Conservation (phyloP, 2,797 vertebrate species). For the Xyrichtys novacula region DNA sequence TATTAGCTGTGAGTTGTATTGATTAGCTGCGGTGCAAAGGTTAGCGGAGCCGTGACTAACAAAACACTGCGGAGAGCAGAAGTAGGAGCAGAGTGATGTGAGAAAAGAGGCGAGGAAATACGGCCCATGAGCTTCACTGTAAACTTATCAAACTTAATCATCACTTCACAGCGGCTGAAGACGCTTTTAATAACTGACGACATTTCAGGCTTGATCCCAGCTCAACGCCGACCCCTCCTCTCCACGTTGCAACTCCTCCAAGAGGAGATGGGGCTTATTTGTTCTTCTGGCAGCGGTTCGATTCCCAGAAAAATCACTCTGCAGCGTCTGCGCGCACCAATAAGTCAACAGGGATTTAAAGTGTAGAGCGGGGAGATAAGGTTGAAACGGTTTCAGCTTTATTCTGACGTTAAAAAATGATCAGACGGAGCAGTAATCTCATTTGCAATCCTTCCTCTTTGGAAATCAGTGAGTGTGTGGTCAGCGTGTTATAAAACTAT, state of each 20-base stretch:
- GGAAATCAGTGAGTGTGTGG: slow-evolving; percentile 30
- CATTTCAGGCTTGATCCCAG: slow-evolving; percentile 37
- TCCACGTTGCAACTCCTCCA: slow-evolving; percentile 29
- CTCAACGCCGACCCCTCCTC: slow-evolving; percentile 38
- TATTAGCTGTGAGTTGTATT: slow-evolving; percentile 74
- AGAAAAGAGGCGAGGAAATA: slow-evolving; percentile 22
- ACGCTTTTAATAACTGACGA: slow-evolving; percentile 27
- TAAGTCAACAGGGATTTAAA: slow-evolving; percentile 53
- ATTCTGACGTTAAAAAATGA: slow-evolving; percentile 33
- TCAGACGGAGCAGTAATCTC: slow-evolving; percentile 26
- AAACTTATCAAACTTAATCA: slow-evolving; percentile 49
- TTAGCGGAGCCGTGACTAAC: slow-evolving; percentile 45
- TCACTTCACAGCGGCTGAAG: slow-evolving; percentile 16
- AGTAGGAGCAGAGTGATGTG: slow-evolving; percentile 24
- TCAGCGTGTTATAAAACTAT: slow-evolving; percentile 33
- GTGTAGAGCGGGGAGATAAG: slow-evolving; percentile 45
- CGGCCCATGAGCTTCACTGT: slow-evolving; percentile 28
- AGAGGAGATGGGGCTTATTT: slow-evolving; percentile 43
- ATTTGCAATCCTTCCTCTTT: slow-evolving; percentile 21
- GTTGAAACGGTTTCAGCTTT: slow-evolving; percentile 32
- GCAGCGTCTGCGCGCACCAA: slow-evolving; percentile 34
- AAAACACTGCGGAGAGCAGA: slow-evolving; percentile 24
- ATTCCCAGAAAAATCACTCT: slow-evolving; percentile 56
- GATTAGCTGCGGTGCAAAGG: slow-evolving; percentile 76
- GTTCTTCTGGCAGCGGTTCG: slow-evolving; percentile 36